Conservation (phyloP, 1,140 invertebrate genomes). For the Orchesella cincta region DNA sequence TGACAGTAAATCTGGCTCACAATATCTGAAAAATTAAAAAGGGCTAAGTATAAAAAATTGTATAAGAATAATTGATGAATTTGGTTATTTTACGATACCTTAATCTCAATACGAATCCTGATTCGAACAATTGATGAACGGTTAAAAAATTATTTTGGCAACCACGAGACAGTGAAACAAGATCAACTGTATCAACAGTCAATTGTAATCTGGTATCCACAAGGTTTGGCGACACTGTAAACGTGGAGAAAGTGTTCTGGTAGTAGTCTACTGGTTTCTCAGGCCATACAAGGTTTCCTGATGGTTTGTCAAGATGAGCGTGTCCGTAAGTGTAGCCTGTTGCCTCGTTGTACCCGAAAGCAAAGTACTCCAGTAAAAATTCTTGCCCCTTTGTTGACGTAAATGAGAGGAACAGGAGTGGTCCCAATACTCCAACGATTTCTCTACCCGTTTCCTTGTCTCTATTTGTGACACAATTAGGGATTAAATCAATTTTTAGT, state of each 20-base stretch:
- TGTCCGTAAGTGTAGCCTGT: constrained; percentile 21
- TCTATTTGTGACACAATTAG: no score
- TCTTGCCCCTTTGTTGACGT: constrained; percentile 28
- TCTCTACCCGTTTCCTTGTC: not conserved
- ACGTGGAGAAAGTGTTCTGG: not conserved
- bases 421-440: constrained; percentile 14
- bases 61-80: no score
- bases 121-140: constrained; percentile 36
- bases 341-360: constrained; percentile 29
- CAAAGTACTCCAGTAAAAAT: constrained; percentile 32
- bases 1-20: constrained; percentile 20
- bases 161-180: constrained; percentile 13
- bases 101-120: constrained; percentile 27
- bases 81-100: constrained; percentile 16
- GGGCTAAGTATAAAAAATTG: no score
- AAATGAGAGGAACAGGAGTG: constrained; percentile 23
- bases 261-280: not conserved
- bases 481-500: no score
- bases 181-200: constrained; percentile 13
- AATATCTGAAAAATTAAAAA: no score
- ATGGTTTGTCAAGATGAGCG: not conserved
- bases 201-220: not conserved
- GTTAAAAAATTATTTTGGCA: constrained; percentile 34
- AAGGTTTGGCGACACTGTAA: not conserved
- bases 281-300: not conserved